phyloP scores from a whole-genome alignment of 2,113 vertebrate genomes.

The Psilopogon haemacephalus region DNA sequence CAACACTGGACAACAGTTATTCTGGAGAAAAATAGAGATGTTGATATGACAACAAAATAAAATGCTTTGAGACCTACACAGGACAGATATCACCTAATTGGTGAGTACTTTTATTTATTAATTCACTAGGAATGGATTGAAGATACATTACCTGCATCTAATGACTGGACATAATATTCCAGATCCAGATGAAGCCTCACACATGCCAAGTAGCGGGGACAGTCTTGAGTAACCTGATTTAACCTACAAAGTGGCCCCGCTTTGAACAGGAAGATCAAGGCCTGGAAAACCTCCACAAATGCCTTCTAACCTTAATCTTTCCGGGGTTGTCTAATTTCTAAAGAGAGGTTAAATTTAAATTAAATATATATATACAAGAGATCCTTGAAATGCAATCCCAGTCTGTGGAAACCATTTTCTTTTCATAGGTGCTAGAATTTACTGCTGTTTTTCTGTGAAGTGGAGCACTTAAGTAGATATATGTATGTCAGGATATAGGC shows the following conservation, averaged over 20 bases:
- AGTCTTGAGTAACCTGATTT: neutral
- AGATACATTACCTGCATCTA: neutral
- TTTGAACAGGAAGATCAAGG: neutral
- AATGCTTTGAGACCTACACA: rapidly evolving
- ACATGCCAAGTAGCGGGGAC: neutral
- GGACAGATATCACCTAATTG: neutral
- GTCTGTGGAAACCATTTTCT: neutral
- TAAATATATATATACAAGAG: slow-evolving; percentile 11
- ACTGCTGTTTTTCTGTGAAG: neutral
- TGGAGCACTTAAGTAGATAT: neutral
- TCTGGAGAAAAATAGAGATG: neutral
- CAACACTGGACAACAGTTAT: neutral
- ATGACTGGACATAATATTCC: neutral
- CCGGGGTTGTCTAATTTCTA: slow-evolving; percentile 12
- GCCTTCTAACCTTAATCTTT: slow-evolving; percentile 38
- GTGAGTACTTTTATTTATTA: neutral
- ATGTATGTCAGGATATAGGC: neutral
- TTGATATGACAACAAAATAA: neutral
- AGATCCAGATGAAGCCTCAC: neutral
- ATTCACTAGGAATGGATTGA: neutral
- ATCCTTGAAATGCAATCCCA: neutral
- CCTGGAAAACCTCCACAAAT: slow-evolving; percentile 20
- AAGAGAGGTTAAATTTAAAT: slow-evolving; percentile 41
- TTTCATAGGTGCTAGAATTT: neutral
- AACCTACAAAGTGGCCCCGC: neutral